Evolutionary conservation across 1,140 invertebrate species (phyloP).

Genomic region (Hylaeus volcanicus): DNA sequence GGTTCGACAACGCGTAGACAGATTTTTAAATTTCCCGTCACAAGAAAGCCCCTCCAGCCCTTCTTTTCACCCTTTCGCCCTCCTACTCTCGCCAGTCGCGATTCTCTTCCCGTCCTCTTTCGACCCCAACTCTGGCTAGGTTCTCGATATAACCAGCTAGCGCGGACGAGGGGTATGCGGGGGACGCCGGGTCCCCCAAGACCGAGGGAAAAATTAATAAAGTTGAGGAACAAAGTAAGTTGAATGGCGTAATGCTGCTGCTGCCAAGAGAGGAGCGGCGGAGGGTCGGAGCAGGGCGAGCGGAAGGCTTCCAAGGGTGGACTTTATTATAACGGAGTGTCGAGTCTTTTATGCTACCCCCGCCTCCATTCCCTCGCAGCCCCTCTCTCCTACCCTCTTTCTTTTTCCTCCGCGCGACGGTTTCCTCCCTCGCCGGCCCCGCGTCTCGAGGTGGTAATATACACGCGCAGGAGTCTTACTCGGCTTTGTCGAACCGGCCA

Average conservation of each 20-base stretch:
- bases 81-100: neutral
- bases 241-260: constrained; percentile 78
- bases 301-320: constrained; percentile 72
- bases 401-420: constrained; percentile 40
- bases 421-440: constrained; percentile 43
- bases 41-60: constrained; percentile 64
- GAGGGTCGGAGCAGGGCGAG: constrained; percentile 45
- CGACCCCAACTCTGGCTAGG: constrained; percentile 33
- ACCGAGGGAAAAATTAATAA: constrained; percentile 81
- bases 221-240: constrained; percentile 82
- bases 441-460: constrained; percentile 53
- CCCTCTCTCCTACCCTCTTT: neutral
- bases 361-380: constrained; percentile 13
- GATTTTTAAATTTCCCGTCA: constrained; percentile 81
- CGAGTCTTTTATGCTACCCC: constrained; percentile 78
- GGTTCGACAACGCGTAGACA: constrained; percentile 81
- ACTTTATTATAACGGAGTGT: constrained; percentile 80
- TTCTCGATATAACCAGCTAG: constrained; percentile 61
- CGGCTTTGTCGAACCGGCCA: constrained; percentile 40
- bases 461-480: constrained; percentile 60
- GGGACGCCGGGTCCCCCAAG: constrained; percentile 68
- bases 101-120: constrained; percentile 41
- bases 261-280: constrained; percentile 42
- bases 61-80: constrained; percentile 12
- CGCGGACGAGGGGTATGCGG: constrained; percentile 47